Percentiles rank a stretch among this genome's conserved stretches.
These are phyloP conservation scores for Eristalis intricaria DNA, from an alignment of 2,888 invertebrate species.

Conservation along the genomic window DNA sequence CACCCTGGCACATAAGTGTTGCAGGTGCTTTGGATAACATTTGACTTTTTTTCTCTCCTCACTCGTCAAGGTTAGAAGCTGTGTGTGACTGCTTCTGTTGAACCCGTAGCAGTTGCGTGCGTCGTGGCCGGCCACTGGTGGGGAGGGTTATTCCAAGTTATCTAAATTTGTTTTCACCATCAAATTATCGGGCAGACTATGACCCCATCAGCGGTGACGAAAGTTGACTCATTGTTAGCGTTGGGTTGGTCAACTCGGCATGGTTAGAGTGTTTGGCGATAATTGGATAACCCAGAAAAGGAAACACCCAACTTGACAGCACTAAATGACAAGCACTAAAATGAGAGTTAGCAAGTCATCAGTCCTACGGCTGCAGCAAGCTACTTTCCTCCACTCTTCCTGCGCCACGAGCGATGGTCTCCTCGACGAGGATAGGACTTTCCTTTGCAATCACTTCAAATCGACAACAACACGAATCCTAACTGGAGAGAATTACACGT, in stretches of 20 bases:
- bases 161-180: neutral
- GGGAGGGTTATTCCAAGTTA: neutral
- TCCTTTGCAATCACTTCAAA: neutral
- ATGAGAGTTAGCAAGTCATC: too few relatives aligned
- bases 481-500: conserved; percentile 21
- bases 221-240: neutral
- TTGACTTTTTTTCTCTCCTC: neutral
- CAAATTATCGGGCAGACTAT: conserved; percentile 4
- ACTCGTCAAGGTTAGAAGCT: neutral
- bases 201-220: neutral
- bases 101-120: neutral
- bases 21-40: neutral
- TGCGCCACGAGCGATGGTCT: neutral
- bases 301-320: neutral
- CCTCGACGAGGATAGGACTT: neutral
- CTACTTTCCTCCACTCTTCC: neutral
- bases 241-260: neutral
- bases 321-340: too few relatives aligned
- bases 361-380: too few relatives aligned
- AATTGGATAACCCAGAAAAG: neutral
- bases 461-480: conserved; percentile 22
- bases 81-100: neutral
- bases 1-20: conserved; percentile 1
- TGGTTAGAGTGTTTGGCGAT: neutral
- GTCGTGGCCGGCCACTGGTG: neutral